Base-by-base conservation (phyloP, 1,140 invertebrate species). In the Pentalonia nigronervosa region DNA sequence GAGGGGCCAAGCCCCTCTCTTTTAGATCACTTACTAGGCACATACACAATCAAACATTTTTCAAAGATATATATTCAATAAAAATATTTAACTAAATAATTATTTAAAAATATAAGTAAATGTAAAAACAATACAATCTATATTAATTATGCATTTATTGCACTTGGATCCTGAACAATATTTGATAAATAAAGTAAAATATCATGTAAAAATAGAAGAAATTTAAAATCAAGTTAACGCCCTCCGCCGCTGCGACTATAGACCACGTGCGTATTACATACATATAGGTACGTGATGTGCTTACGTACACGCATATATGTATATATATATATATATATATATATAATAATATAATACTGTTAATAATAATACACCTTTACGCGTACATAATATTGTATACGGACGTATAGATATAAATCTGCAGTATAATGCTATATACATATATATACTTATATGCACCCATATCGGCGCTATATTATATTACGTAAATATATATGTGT, bases 341-440 rank as follows among this genome's bases (percentile, higher is more conserved):
- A 11, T 76, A 67, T 30, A 30, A n/a, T n/a, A n/a, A 67, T 67
- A 81, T 67, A 81, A 81, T 81, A 81, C 21, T 90, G 30, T 21
- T 53, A 48, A 89, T 53, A 47, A 81, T 91, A 91, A 91, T 92
- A 92, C 76, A 92, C 91, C 91, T 92, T 81, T 92, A 53, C 25
- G 91, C 67, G 90, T 7, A 41, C 41, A 53, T 53, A 53, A 53
- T 53, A 48, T 67, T 67, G 48, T 91, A 81, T 41, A 30, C 23
- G 50, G 67, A 36, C 2, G 41, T 41, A 41, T 50, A 92, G 91
- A 92, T 92, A 92, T 92, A 92, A 92, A 92, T 92, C 91, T 84
- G 91, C 41, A 41, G 41, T 50, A 48, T 50, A 83, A 47, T 86
- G 47, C 45, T 86, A 41, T 41, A 41, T 41, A 41, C 4, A 41